phyloP scores from a whole-genome alignment of 2,888 invertebrate species.

The Tachina fera region DNA sequence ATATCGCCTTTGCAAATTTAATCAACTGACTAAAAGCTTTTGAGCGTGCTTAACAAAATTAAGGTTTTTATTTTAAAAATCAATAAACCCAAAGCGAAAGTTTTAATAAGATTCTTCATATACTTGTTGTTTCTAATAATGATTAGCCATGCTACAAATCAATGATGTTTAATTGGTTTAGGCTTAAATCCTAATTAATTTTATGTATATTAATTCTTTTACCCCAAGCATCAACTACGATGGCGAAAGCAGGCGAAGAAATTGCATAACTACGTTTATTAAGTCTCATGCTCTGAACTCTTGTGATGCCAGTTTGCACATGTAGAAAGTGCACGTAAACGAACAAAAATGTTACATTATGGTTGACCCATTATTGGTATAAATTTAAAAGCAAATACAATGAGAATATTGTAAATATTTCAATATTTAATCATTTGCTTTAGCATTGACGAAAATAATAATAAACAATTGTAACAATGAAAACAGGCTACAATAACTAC shows the following conservation, averaged over 20 bases:
- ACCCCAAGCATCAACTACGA: too few relatives aligned
- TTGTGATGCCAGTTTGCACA: too few relatives aligned
- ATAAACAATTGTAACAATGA: not conserved
- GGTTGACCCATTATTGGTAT: too few relatives aligned
- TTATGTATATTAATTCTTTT: not conserved
- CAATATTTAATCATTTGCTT: slow-evolving; percentile 46
- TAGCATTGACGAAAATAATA: not conserved
- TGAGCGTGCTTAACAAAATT: not conserved
- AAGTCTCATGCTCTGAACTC: too few relatives aligned
- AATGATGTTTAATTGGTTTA: slow-evolving; percentile 11
- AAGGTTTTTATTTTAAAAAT: not conserved
- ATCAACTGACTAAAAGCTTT: too few relatives aligned
- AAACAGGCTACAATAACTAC: not conserved
- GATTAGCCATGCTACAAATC: not conserved
- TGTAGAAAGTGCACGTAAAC: too few relatives aligned
- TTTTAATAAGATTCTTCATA: not conserved
- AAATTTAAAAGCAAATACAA: not conserved
- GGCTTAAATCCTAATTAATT: slow-evolving; percentile 20
- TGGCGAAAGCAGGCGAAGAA: too few relatives aligned
- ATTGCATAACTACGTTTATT: too few relatives aligned
- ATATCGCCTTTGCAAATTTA: too few relatives aligned
- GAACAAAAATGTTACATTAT: too few relatives aligned
- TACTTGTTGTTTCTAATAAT: not conserved
- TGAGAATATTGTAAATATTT: too few relatives aligned
- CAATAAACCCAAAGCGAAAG: not conserved